These are phyloP conservation scores for Hippocampus comes DNA, from an alignment of 2,113 vertebrate genomes.

Conservation along the genomic window DNA sequence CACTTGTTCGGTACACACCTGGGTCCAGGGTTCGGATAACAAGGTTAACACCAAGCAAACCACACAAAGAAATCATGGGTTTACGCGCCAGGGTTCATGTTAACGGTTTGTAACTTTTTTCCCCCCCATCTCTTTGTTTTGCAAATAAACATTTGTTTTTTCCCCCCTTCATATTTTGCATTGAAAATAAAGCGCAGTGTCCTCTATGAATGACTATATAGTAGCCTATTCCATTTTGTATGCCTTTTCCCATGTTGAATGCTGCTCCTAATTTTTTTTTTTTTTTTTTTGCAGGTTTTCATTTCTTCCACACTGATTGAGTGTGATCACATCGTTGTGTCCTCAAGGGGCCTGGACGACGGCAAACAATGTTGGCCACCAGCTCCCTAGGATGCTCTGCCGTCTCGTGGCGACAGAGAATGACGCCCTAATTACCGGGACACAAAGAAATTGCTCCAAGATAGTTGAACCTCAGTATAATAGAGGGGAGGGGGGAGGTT, in stretches of 20 bases:
- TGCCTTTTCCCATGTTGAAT: no score
- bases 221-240: no score
- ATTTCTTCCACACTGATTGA: conserved; percentile 3
- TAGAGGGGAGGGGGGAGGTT: conserved; percentile 59
- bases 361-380: conserved; percentile 30
- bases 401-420: conserved; percentile 47
- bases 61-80: neutral
- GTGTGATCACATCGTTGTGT: conserved; percentile 46
- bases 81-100: no score
- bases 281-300: no score
- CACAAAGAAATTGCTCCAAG: conserved; percentile 64
- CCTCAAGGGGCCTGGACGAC: conserved; percentile 39
- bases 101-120: no score
- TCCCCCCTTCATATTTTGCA: no score
- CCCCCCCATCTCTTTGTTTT: no score
- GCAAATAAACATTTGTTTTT: no score
- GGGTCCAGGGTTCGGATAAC: neutral
- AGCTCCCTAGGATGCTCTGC: conserved; percentile 35
- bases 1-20: neutral
- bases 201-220: no score
- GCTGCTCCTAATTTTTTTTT: no score
- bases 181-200: no score
- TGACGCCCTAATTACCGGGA: conserved; percentile 58
- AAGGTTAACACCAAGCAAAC: neutral
- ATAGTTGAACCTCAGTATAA: conserved; percentile 77